Conservation (phyloP, 1,140 invertebrate species). For the Zaprionus ornatus region DNA sequence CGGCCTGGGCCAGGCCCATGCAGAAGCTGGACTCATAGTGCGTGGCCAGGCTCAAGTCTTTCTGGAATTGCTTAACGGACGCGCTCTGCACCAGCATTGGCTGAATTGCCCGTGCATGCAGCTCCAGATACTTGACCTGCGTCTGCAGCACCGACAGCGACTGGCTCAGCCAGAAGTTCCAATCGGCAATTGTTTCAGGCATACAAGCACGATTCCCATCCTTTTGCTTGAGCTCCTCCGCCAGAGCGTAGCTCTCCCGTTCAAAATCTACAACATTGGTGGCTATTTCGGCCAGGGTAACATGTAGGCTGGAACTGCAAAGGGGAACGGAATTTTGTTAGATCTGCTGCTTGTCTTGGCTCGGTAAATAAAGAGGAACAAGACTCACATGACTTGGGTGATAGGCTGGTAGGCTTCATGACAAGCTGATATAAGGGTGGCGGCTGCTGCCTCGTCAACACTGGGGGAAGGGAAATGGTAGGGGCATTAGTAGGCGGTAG, state of each 20-base stretch:
- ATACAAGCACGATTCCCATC: neutral
- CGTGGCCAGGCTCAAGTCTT: constrained; percentile 12
- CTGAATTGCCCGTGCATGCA: constrained; percentile 13
- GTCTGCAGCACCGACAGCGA: constrained; percentile 34
- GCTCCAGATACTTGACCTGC: constrained; percentile 41
- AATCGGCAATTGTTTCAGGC: neutral
- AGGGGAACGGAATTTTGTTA: neutral
- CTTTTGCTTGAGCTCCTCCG: neutral
- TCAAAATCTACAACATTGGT: constrained; percentile 17
- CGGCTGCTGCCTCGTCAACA: constrained; percentile 22
- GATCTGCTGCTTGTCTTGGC: neutral
- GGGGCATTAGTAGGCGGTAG: neutral
- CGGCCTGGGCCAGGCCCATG: constrained; percentile 19
- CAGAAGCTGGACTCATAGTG: constrained; percentile 25
- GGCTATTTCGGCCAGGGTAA: constrained; percentile 16
- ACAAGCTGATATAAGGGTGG: constrained; percentile 32
- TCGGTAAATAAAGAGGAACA: neutral
- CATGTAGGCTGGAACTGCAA: constrained; percentile 18
- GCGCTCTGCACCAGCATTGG: constrained; percentile 18
- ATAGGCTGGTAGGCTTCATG: constrained; percentile 21
- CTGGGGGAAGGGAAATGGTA: constrained; percentile 10
- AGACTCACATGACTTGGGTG: constrained; percentile 34
- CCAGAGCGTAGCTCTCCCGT: neutral
- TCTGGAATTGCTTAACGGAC: constrained; percentile 25
- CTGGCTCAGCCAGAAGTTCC: constrained; percentile 23